These are phyloP conservation scores for Sprattus sprattus DNA, from an alignment of 2,113 vertebrate genomes.

Conservation along the genomic window DNA sequence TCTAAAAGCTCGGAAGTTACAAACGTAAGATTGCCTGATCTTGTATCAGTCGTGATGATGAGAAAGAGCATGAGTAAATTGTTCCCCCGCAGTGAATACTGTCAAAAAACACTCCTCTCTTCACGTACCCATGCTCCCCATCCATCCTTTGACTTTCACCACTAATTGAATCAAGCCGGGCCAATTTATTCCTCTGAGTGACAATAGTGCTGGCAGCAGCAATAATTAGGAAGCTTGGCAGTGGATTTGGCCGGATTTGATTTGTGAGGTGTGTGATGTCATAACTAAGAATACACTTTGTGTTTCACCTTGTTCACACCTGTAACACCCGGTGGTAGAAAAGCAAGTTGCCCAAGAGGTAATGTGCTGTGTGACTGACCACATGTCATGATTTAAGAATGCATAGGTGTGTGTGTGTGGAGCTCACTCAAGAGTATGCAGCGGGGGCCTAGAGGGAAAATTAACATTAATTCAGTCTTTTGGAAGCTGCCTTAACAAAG, in stretches of 20 bases:
- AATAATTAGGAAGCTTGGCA: constrained; percentile 43
- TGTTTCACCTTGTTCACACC: constrained; percentile 8
- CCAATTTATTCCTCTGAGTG: constrained; percentile 44
- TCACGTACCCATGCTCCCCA: background rate
- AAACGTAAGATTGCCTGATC: background rate
- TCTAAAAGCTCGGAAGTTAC: background rate
- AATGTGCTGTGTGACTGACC: background rate
- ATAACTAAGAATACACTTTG: background rate
- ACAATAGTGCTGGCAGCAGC: constrained; percentile 43
- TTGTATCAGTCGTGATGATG: background rate
- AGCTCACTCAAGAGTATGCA: no score
- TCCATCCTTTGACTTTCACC: constrained; percentile 42
- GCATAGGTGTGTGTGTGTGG: background rate
- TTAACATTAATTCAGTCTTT: no score
- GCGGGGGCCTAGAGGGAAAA: no score
- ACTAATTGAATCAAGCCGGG: constrained; percentile 53
- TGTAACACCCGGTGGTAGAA: background rate
- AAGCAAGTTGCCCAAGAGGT: background rate
- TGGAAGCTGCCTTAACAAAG: no score
- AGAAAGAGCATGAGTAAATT: background rate
- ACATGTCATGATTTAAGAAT: background rate
- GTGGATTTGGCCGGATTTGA: background rate
- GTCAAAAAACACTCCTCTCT: background rate
- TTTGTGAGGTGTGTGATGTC: background rate
- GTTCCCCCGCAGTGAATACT: background rate